Evolutionary conservation across 1,140 invertebrate genomes (phyloP), one percentile per base, ranked within the genome.

Genomic region (Hylaeus volcanicus): DNA sequence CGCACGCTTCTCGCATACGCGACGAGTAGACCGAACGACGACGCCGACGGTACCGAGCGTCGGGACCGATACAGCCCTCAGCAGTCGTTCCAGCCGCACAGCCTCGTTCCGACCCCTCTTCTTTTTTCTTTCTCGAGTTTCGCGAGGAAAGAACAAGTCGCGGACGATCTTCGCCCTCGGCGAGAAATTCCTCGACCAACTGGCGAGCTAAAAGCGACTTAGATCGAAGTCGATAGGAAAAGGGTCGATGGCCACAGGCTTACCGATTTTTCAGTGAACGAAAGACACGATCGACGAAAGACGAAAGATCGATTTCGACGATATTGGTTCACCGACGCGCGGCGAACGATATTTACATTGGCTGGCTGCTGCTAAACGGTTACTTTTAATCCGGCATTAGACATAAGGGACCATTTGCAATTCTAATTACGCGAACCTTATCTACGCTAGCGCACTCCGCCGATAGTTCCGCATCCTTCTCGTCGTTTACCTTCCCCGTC

Each of bases 1-100:
- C 79, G 77, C 86, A 85, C 77, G 82, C 76, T 83, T 82, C 80
- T 84, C 81, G 84, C 82, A 84, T 84, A 82, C 79, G 74, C 78
- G 84, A 84, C 65, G 68, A 72, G 72, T 45, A 75, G 75, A 82
- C 71, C 58, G 43, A 78, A 82, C 70, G 73, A 66, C 55, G 75
- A 39, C 69, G 72, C 64, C 2, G 64, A 51, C 55, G 41, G 37
- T 65, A 41, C 53, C 43, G 26, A 26, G 26, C 26, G 26, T 26
- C 26, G 26, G 26, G 56, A 60, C 81, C 65, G 65, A 84, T 82
- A 74, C 71, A 53, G 53, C 3, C 11, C 26, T 26, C 26, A 26
- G 65, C 39, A 3, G 15, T 64, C 45, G 26, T 60, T 76, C 79
- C 26, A 26, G 26, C 26, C 26, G 26, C 26, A 26, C 26, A 26